These are phyloP conservation scores for Hirundichthys speculiger DNA, from an alignment of 2,113 vertebrate genomes.

Conservation along the genomic window DNA sequence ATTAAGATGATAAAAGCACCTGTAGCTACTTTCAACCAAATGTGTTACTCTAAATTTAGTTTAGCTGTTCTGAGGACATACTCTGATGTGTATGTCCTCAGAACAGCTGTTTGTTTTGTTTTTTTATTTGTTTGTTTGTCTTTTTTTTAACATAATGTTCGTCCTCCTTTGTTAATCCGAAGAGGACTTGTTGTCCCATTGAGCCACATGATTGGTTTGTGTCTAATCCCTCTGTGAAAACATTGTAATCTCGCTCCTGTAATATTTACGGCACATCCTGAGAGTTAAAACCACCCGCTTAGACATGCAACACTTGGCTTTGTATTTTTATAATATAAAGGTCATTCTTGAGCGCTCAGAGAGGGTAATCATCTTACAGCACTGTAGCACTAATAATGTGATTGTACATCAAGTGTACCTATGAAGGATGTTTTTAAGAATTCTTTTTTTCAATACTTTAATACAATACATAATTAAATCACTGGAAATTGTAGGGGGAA, in stretches of 20 bases:
- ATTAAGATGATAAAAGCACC: background rate
- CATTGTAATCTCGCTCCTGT: background rate
- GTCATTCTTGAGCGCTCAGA: too few relatives aligned
- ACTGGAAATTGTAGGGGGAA: conserved; percentile 3
- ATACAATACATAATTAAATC: conserved; percentile 6
- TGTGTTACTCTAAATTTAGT: too few relatives aligned
- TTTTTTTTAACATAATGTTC: conserved; percentile 5
- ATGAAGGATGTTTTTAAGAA: background rate
- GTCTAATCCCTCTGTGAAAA: conserved; percentile 31
- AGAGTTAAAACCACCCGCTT: background rate
- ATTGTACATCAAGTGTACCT: too few relatives aligned
- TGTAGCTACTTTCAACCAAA: background rate
- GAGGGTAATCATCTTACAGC: background rate
- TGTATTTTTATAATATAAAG: background rate
- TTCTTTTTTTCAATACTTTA: background rate
- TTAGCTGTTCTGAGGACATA: too few relatives aligned
- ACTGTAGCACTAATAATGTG: background rate
- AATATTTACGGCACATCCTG: background rate
- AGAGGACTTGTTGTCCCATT: conserved; percentile 11
- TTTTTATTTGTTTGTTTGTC: too few relatives aligned
- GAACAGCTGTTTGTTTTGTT: too few relatives aligned
- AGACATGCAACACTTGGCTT: background rate
- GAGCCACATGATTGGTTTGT: conserved; percentile 22
- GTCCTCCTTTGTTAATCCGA: conserved; percentile 28
- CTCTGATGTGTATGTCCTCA: too few relatives aligned